phyloP scores from a whole-genome alignment of 2,113 vertebrate species.

The Chloroceryle aenea region DNA sequence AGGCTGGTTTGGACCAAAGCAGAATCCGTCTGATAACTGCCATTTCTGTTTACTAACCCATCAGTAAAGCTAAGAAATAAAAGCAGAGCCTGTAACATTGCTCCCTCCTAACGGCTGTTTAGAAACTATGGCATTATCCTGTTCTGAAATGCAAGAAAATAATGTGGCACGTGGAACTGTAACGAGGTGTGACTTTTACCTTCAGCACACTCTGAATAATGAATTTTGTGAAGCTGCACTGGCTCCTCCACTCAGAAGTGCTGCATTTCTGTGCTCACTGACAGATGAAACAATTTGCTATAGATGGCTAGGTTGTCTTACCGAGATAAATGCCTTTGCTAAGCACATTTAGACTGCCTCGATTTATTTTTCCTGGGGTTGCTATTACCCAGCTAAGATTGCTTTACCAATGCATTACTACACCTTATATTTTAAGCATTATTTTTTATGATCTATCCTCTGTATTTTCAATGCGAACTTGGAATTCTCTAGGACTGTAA shows the following conservation, averaged over 20 bases:
- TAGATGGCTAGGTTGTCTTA: not conserved
- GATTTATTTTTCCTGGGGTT: not conserved
- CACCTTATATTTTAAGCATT: not conserved
- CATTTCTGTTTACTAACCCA: not conserved
- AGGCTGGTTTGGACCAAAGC: not conserved
- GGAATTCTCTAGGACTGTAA: not conserved
- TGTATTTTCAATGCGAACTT: not conserved
- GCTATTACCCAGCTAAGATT: not conserved
- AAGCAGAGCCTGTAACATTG: not conserved
- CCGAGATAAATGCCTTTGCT: conserved; percentile 11
- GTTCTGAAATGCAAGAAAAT: not conserved
- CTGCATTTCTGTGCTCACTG: not conserved
- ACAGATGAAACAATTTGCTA: conserved; percentile 21
- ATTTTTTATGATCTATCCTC: not conserved
- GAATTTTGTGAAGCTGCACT: not conserved
- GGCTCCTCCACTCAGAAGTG: not conserved
- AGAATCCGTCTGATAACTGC: not conserved
- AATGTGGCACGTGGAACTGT: not conserved
- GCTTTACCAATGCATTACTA: not conserved
- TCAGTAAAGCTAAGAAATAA: not conserved
- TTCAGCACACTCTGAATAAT: not conserved
- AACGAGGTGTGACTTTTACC: not conserved
- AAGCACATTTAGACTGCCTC: not conserved
- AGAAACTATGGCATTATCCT: not conserved
- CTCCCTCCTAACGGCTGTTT: not conserved